These are phyloP conservation scores for Tragelaphus eurycerus DNA, from an alignment of 2,797 vertebrate genomes.

Conservation along the genomic window DNA sequence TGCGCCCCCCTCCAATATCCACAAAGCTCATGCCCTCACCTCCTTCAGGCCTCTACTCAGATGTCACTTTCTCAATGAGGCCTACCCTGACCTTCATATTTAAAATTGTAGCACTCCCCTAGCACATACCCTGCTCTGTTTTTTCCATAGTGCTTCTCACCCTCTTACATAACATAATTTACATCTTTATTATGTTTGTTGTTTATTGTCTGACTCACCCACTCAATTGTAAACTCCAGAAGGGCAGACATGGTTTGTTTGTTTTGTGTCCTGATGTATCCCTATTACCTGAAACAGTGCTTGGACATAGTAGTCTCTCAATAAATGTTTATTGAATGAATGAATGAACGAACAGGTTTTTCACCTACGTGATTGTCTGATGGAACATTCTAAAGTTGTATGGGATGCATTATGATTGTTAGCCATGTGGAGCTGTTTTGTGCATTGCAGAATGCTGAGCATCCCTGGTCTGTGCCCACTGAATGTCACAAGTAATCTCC, in stretches of 20 bases:
- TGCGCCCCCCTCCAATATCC: not conserved
- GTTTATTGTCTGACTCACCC: constrained; percentile 1
- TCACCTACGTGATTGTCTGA: not conserved
- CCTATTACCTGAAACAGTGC: constrained; percentile 30
- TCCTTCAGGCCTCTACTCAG: not conserved
- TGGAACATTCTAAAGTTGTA: not conserved
- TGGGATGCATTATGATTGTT: not conserved
- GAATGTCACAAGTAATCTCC: constrained; percentile 24
- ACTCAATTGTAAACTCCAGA: not conserved
- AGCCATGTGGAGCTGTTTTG: not conserved
- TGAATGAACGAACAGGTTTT: not conserved
- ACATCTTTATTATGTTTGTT: constrained; percentile 40
- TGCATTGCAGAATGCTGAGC: not conserved
- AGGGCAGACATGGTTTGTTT: not conserved
- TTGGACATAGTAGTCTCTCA: constrained; percentile 16
- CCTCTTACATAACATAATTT: constrained; percentile 4
- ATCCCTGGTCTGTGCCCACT: not conserved
- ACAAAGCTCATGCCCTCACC: not conserved
- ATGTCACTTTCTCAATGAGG: constrained; percentile 30
- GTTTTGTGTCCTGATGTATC: not conserved
- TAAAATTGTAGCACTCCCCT: not conserved
- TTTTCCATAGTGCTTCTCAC: not conserved
- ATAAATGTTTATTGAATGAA: constrained; percentile 35
- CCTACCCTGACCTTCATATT: not conserved
- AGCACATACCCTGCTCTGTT: not conserved